Base-by-base conservation (phyloP, 2,113 vertebrate genomes). In the Mesitornis unicolor region DNA sequence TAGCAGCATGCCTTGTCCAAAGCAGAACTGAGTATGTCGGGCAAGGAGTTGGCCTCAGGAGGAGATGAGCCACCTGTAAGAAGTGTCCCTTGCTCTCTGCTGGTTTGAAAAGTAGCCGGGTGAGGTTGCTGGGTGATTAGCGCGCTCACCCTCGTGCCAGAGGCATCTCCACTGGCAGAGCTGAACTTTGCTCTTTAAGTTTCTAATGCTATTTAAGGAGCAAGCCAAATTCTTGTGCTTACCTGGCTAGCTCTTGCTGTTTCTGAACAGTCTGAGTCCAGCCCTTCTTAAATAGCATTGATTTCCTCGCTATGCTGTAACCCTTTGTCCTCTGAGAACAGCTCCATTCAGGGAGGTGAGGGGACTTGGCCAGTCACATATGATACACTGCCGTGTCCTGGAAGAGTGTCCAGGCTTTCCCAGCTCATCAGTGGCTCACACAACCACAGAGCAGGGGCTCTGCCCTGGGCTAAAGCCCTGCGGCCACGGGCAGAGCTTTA, bases 351-450 rank as follows among this genome's bases (percentile, higher is more conserved):
- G 57, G 56, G 70, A 48, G 56, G 16, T 17, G 64, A 77, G 43
- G 35, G 31, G 25, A 4, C 40, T 29, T 43, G 15, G 33, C 2
- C 11, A 22, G 26, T 5, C 11, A 0, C 9, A 16, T 28, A 5
- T 9, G 53, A n/a, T 64, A 36, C 31, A 5, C 48, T 48, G 11
- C 13, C 9, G 3, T 5, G 7, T 20, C 47, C 51, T 61, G 64
- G 48, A n/a, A 60, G 36, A 57, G n/a, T 10, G 5, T 17, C 76
- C 54, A 20, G 26, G 33, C 51, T 43, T 45, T 20, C 56, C 54
- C 31, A 47, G 8, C 29, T 36, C 45, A 14, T 10, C 2, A 0
- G 3, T 11, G 48, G 10, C 20, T 42, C 36, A 3, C 1, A 4
- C 8, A 86, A 57, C 36, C 42, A 10, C 43, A 38, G n/a, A 57